Base-by-base conservation (phyloP, 2,888 invertebrate species). In the Anodontia alba region DNA sequence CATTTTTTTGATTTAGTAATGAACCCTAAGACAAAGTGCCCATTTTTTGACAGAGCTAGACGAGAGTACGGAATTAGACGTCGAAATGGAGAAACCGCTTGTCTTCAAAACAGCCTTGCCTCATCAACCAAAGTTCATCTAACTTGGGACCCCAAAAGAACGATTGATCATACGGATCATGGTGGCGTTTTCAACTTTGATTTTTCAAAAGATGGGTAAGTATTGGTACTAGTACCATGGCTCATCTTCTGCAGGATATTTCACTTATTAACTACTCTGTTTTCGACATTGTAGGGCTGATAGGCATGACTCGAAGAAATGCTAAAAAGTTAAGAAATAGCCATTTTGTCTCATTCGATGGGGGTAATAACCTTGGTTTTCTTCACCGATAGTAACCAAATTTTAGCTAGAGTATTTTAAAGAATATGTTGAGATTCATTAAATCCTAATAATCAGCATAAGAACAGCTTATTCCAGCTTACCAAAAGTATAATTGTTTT, bases 111-210 rank as follows among this genome's bases (percentile, higher is more conserved):
- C 29, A 73, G 73, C 42, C 71, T 89, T 20, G 78, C 84, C 17
- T 80, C 87, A 10, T 78, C 78, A 38, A 83, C 90, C 31, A 81
- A 89, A 73, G 84, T 86, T 23, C 80, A 87, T 17, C 84, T 88
- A 57, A 88, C 84, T 12, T 93, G 92, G 91, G 89, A 92, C 51
- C 92, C 92, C 7, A 75, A 75, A 31, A 86, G 86, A n/a, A 90
- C 90, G 3, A 76, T 86, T 0, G 83, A 86, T 51, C 85, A 90
- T 71, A 86, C 87, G 33, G 91, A 92, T 67, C 91, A 93, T 85
- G 92, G 92, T 8, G 92, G 92, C 42, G 91, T 93, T 23, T 93
- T 93, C 76, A 93, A 93, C 85, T 93, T 93, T 78, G 93, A 91
- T 73, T 92, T 91, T 73, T 91, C 92, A 12, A 87, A 88, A 36